Evolutionary conservation across 2,888 invertebrate species (phyloP).

Genomic region (Rhabditoides inermis): DNA sequence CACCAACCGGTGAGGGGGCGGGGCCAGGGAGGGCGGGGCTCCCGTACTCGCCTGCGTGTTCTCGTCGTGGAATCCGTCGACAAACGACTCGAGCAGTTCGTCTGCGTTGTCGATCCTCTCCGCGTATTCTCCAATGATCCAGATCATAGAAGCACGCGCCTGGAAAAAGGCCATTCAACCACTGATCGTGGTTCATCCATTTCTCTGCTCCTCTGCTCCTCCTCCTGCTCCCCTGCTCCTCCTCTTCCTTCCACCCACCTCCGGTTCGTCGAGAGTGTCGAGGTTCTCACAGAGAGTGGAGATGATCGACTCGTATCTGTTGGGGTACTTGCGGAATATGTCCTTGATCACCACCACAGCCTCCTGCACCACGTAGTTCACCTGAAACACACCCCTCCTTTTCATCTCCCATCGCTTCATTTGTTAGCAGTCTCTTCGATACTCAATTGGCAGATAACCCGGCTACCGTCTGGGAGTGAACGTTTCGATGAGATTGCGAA

Average conservation of each 20-base stretch:
- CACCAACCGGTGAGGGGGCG: not conserved
- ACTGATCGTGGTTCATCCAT: too few relatives aligned
- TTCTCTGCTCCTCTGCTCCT: not conserved
- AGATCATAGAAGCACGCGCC: constrained; percentile 84
- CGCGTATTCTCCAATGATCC: constrained; percentile 82
- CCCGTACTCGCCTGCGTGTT: constrained; percentile 72
- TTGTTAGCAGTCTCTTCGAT: too few relatives aligned
- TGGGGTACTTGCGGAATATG: constrained; percentile 75
- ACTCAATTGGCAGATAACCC: too few relatives aligned
- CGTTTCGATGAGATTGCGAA: too few relatives aligned
- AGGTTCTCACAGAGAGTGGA: constrained; percentile 92
- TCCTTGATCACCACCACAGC: constrained; percentile 96
- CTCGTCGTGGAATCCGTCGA: constrained; percentile 93
- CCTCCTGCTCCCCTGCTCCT: constrained; percentile 29
- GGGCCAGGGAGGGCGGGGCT: not conserved
- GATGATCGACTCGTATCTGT: constrained; percentile 98
- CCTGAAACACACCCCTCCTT: too few relatives aligned
- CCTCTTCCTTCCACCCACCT: constrained; percentile 62
- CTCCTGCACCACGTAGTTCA: constrained; percentile 98
- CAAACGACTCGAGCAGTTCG: constrained; percentile 88
- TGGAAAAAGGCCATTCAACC: too few relatives aligned
- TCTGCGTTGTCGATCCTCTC: constrained; percentile 99
- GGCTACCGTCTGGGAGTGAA: too few relatives aligned
- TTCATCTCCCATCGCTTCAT: too few relatives aligned
- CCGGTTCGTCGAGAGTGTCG: constrained; percentile 95